phyloP scores from a whole-genome alignment of 2,888 invertebrate genomes.

The Drosophila hawaiiensis region DNA sequence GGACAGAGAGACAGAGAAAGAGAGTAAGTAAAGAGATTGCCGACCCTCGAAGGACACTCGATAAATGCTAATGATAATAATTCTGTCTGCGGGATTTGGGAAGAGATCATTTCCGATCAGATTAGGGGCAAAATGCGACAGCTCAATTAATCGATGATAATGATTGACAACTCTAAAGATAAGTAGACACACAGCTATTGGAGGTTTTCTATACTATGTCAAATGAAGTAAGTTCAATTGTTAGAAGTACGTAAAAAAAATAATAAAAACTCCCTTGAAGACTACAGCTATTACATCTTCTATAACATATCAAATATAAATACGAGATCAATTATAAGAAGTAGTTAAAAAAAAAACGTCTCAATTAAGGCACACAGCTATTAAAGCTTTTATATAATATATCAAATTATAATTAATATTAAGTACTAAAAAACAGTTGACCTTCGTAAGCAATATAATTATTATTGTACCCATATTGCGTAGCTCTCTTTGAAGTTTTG shows the following conservation, averaged over 20 bases:
- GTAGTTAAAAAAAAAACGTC: too few species aligned
- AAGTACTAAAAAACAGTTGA: not conserved
- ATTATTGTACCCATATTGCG: not conserved
- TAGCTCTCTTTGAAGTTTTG: not conserved
- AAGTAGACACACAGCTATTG: not conserved
- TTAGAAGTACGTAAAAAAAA: not conserved
- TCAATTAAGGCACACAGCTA: not conserved
- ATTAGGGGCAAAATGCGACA: not conserved
- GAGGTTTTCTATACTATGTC: not conserved
- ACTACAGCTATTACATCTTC: not conserved
- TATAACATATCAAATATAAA: not conserved
- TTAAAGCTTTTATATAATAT: not conserved
- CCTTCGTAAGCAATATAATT: not conserved
- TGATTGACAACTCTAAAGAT: not conserved
- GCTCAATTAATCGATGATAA: not conserved
- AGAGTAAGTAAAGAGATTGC: conserved; percentile 26
- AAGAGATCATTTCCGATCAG: not conserved
- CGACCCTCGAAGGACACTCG: conserved; percentile 51
- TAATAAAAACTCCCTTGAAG: not conserved
- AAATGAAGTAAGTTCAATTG: not conserved
- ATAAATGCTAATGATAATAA: conserved; percentile 35
- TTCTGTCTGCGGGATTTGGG: not conserved
- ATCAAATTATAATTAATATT: not conserved
- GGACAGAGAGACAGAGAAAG: not conserved
- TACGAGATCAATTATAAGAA: not conserved